Evolutionary conservation across 2,797 vertebrate genomes (phyloP).

Genomic region (Melanotaenia nigrans): DNA sequence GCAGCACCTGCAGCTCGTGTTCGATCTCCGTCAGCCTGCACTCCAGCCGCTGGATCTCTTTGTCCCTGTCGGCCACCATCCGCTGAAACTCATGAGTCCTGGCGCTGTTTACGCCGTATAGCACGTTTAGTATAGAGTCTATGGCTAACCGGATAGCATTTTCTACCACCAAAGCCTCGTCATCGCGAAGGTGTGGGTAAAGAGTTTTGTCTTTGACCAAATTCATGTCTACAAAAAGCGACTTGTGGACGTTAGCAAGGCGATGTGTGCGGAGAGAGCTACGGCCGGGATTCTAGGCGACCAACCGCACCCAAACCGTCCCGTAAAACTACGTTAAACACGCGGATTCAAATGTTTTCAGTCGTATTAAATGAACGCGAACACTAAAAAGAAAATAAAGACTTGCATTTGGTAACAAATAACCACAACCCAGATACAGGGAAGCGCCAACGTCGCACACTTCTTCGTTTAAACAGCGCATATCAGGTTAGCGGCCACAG

Average conservation of each 20-base stretch:
- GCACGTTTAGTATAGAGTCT: constrained; percentile 72
- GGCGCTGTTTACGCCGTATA: constrained; percentile 65
- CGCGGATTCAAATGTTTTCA: fast-evolving
- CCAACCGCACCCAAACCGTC: neutral
- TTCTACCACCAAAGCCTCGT: constrained; percentile 69
- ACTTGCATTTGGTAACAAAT: too few species aligned
- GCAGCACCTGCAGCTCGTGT: constrained; percentile 55
- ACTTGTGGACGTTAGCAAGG: neutral
- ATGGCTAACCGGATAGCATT: constrained; percentile 73
- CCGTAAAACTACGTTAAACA: constrained; percentile 2
- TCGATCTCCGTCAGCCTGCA: constrained; percentile 57
- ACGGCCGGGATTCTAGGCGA: neutral
- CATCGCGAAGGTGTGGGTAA: constrained; percentile 58
- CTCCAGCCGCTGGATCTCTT: constrained; percentile 73
- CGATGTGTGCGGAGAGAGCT: constrained; percentile 2
- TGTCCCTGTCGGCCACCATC: constrained; percentile 74
- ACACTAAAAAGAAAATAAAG: too few species aligned
- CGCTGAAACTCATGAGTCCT: constrained; percentile 60
- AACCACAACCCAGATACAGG: too few species aligned
- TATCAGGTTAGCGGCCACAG: neutral
- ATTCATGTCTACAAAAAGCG: constrained; percentile 49
- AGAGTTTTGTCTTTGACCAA: constrained; percentile 29
- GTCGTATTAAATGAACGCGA: neutral
- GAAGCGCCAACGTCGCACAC: neutral
- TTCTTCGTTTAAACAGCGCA: constrained; percentile 13